phyloP scores from a whole-genome alignment of 2,113 vertebrate genomes.

The Toxotes chatareus region DNA sequence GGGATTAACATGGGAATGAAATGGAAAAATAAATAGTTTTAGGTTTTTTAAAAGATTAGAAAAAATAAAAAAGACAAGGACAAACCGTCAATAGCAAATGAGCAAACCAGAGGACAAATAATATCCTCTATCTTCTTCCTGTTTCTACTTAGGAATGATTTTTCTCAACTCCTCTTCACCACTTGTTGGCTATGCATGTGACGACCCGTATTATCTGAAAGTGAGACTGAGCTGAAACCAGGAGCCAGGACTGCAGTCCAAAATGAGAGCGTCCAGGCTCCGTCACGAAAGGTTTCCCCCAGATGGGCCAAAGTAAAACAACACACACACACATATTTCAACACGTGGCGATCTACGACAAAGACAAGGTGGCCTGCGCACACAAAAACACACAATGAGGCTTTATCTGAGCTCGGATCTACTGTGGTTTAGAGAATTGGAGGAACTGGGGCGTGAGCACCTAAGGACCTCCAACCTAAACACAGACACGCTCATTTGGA shows the following conservation, averaged over 20 bases:
- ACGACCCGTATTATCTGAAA: constrained; percentile 40
- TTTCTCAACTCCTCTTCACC: constrained; percentile 26
- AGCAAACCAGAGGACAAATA: constrained; percentile 18
- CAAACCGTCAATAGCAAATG: not conserved
- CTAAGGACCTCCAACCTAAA: constrained; percentile 75
- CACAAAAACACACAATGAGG: constrained; percentile 45
- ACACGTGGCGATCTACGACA: constrained; percentile 66
- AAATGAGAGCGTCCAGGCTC: constrained; percentile 37
- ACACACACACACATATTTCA: constrained; percentile 59
- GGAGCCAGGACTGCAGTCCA: constrained; percentile 34
- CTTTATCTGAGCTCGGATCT: constrained; percentile 70
- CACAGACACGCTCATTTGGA: constrained; percentile 72
- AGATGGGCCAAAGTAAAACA: constrained; percentile 58
- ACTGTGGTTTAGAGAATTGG: constrained; percentile 60
- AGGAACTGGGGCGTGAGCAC: constrained; percentile 69
- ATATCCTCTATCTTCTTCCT: constrained; percentile 19
- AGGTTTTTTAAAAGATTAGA: not conserved
- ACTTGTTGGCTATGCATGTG: constrained; percentile 45
- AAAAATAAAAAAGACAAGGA: not conserved
- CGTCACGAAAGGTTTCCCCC: constrained; percentile 64
- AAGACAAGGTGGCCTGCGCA: constrained; percentile 59
- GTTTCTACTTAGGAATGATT: constrained; percentile 32
- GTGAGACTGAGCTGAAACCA: constrained; percentile 40
- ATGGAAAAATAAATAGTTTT: constrained; percentile 10
- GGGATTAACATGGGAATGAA: not conserved